Evolutionary conservation across 2,888 invertebrate genomes (phyloP), one percentile per base, ranked within the genome.

Genomic region (Neoitamus cyanurus): DNA sequence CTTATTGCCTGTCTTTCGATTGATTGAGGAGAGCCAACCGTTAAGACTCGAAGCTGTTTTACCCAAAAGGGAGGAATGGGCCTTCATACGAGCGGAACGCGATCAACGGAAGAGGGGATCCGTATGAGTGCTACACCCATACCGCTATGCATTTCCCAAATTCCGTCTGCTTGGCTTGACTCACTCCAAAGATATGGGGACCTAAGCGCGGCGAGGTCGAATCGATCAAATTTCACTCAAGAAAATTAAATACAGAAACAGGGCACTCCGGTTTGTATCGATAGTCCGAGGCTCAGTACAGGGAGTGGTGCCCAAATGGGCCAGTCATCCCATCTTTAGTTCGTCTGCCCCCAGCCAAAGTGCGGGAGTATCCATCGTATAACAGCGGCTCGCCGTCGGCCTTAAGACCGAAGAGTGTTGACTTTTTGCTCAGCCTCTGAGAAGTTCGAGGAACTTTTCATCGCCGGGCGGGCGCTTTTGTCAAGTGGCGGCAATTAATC

Each of bases 211-310:
- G 42, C 42, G 11, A 25, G 28, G 28, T 75, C 42, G n/a, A 75
- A 75, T 75, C 75, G 75, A 75, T 75, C 75, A 42, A 75, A 46
- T 75, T 75, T 28, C 75, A 75, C 75, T 75, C 42, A 75, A 30
- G 42, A 75, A 75, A 37, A 75, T 75, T 75, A 42, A 13, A 46
- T 75, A 37, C 75, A 75, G 9, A 9, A 75, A 42, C 13, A 25
- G 36, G 37, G 13, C 15, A 15, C 36, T 73, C 25, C 7, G 7
- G 13, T 28, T 42, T 75, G 42, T n/a, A 36, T 36, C 31, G 9
- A 9, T 7, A 7, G n/a, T 3, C 37, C 28, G 5, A 25, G 28
- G 28, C 31, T n/a, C 42, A 0, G 13, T 6, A 13, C 11, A 25
- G 20, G 58, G 25, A 58, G 20, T 2, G 58, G 37, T 11, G 9